A percentile compares a stretch with the other conserved stretches of the same genome.
phyloP scores from a whole-genome alignment of 2,888 invertebrate species.

The Tenthredo distinguenda region DNA sequence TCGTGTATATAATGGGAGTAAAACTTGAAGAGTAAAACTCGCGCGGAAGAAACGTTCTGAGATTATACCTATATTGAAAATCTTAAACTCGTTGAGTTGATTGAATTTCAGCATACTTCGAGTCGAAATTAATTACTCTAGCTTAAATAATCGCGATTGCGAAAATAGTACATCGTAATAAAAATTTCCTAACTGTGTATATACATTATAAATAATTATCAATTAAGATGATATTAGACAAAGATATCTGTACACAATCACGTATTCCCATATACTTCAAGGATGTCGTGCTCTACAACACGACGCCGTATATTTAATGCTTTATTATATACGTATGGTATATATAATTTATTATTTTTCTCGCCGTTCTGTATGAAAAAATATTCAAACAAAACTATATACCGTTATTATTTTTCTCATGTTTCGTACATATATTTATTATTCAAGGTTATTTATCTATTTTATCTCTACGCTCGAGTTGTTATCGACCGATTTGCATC shows the following conservation, averaged over 20 bases:
- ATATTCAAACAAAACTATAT: neutral
- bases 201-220: neutral
- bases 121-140: neutral
- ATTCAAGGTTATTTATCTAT: neutral
- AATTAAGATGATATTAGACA: neutral
- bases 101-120: neutral
- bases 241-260: neutral
- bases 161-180: neutral
- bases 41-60: neutral
- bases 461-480: neutral
- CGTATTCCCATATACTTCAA: neutral
- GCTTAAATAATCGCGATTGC: neutral
- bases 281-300: conserved; percentile 8
- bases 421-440: neutral
- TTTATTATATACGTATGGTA: neutral
- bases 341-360: neutral
- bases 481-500: neutral
- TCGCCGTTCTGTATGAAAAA: neutral
- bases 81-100: neutral
- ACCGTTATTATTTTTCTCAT: neutral
- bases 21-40: neutral
- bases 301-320: neutral
- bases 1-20: neutral
- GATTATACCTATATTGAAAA: neutral
- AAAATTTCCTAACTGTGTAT: neutral